Evolutionary conservation across 2,888 invertebrate species (phyloP).

Genomic region (Polietes domitor): DNA sequence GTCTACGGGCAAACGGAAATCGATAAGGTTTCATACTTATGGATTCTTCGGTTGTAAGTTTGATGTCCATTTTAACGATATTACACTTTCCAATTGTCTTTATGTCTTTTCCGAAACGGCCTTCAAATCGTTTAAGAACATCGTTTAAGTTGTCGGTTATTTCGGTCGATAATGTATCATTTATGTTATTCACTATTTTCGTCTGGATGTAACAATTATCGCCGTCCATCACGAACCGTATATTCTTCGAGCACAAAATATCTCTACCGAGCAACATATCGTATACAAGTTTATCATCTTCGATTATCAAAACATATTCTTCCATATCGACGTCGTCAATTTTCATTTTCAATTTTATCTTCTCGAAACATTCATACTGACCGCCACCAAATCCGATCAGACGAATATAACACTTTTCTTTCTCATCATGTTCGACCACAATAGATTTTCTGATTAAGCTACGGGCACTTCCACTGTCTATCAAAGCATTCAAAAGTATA

Average conservation of each 20-base stretch:
- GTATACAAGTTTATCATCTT: background rate
- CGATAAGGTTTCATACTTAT: constrained; percentile 43
- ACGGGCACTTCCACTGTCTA: background rate
- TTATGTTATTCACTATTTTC: constrained; percentile 8
- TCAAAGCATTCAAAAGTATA: no score
- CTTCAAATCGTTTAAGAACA: background rate
- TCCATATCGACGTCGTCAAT: background rate
- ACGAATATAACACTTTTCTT: constrained; percentile 43
- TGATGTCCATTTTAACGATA: constrained; percentile 27
- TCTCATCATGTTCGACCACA: background rate
- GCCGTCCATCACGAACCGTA: background rate
- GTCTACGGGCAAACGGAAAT: constrained; percentile 28
- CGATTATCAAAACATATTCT: constrained; percentile 23
- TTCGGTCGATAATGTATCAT: background rate
- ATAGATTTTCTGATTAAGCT: background rate
- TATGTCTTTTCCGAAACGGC: background rate
- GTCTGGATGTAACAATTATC: background rate
- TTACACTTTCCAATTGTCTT: constrained; percentile 47
- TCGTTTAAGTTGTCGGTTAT: background rate
- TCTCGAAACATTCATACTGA: constrained; percentile 27
- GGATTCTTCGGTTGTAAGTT: constrained; percentile 14
- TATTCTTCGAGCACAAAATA: background rate
- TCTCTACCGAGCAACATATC: background rate
- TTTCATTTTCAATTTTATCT: constrained; percentile 9
- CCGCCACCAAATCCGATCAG: constrained; percentile 40